Base-by-base conservation (phyloP, 2,113 vertebrate genomes). In the Erpornis zantholeuca region DNA sequence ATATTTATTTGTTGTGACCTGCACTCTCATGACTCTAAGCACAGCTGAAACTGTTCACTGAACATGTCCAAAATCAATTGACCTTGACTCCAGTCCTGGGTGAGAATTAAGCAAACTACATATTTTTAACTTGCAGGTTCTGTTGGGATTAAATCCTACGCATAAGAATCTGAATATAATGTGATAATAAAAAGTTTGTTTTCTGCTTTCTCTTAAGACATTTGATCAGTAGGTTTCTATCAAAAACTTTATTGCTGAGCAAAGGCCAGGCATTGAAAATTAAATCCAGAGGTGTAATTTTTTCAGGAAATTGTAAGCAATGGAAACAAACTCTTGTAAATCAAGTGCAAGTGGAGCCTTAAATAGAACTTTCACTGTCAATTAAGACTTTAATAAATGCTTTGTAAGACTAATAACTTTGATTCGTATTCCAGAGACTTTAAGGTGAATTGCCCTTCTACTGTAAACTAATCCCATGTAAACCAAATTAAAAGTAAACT, bases 1-100 rank as follows among this genome's bases (percentile, higher is more conserved):
- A 73, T 93, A 93, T 88, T 93, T 92, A 85, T 81, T 88, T 92
- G 69, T 83, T 88, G 79, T 92, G 90, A 83, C 28, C 84, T 93
- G 80, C 56, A 60, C 20, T 50, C 64, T 81, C 22, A 25, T 75
- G 82, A 75, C 56, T 93, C 54, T 38, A 88, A 77, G 72, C 56
- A 71, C 61, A 78, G 72, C 64, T 47, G 64, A 94, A 78, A 64
- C 16, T 16, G 7, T 78, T 86, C 65, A 80, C 17, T 70, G 63
- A 91, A 63, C 18, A 25, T 31, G 64, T 68, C 56, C 65, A 86
- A 94, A 90, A 93, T 92, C 88, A 57, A 71, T 38, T 84, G 76
- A 94, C 85, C 76, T 88, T 86, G 68, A 83, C 73, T 86, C 24
- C 25, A 56, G 12, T 31, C 14, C 28, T 60, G 64, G 56, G 47